These are phyloP conservation scores for Pseudoips prasinana DNA, from an alignment of 2,888 invertebrate species.

Conservation along the genomic window DNA sequence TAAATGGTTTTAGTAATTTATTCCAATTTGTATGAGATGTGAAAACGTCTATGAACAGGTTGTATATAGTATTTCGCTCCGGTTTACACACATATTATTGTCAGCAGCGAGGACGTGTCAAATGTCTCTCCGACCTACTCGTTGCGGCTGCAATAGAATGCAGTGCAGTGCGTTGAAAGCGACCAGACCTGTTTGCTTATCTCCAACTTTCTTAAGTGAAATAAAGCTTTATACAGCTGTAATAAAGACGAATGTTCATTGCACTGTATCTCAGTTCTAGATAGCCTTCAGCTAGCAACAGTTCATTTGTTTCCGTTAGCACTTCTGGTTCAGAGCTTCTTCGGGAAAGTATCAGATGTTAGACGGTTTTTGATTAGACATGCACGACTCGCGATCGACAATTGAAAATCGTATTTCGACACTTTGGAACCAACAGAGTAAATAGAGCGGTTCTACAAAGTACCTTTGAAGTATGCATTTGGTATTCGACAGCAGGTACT, in stretches of 20 bases:
- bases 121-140: slow-evolving; percentile 69
- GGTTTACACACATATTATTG: slow-evolving; percentile 63
- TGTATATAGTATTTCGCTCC: slow-evolving; percentile 39
- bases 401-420: slow-evolving; percentile 38
- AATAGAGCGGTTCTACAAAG: slow-evolving; percentile 39
- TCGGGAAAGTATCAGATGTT: slow-evolving; percentile 68
- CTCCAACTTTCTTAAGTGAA: slow-evolving; percentile 40
- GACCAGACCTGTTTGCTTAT: slow-evolving; percentile 66
- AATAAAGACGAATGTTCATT: slow-evolving; percentile 35
- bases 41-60: slow-evolving; percentile 32
- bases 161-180: slow-evolving; percentile 64
- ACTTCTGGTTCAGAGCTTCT: slow-evolving; percentile 63
- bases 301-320: slow-evolving; percentile 77
- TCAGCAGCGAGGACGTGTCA: slow-evolving; percentile 69
- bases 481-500: no score
- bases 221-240: slow-evolving; percentile 33
- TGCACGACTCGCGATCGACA: slow-evolving; percentile 51
- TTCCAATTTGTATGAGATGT: slow-evolving; percentile 22
- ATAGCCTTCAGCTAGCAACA: slow-evolving; percentile 65
- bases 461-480: no score
- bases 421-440: slow-evolving; percentile 42
- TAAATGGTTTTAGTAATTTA: no score
- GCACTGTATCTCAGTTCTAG: slow-evolving; percentile 36
- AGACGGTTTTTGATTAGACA: slow-evolving; percentile 62
- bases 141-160: slow-evolving; percentile 73